phyloP scores from a whole-genome alignment of 2,888 invertebrate species.

The Drosophila antonietae region DNA sequence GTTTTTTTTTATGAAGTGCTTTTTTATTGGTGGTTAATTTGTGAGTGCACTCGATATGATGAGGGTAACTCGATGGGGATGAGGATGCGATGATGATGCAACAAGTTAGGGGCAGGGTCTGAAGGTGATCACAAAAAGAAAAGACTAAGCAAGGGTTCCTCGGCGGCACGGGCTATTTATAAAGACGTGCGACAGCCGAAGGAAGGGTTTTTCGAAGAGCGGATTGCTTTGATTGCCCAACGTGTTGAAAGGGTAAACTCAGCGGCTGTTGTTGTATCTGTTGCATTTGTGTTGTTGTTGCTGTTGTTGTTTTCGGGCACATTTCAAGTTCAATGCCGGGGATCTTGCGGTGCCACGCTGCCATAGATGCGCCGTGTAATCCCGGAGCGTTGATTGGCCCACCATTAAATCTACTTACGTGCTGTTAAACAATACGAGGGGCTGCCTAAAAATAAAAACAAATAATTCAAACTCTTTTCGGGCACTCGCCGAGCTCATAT shows the following conservation, averaged over 20 bases:
- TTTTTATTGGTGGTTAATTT: conserved; percentile 82
- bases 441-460: conserved; percentile 66
- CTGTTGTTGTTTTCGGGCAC: conserved; percentile 35
- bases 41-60: conserved; percentile 69
- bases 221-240: conserved; percentile 56
- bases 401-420: conserved; percentile 29
- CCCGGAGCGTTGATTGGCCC: conserved; percentile 67
- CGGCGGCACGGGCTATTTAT: conserved; percentile 48
- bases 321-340: conserved; percentile 79
- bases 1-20: conserved; percentile 75
- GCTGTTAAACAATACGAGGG: conserved; percentile 28
- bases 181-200: conserved; percentile 40
- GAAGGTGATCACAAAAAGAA: conserved; percentile 18
- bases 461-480: conserved; percentile 68
- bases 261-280: conserved; percentile 15
- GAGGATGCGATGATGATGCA: conserved; percentile 54
- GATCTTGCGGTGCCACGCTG: conserved; percentile 75
- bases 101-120: conserved; percentile 43
- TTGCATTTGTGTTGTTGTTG: conserved; percentile 12
- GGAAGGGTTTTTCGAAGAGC: conserved; percentile 44
- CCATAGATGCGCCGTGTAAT: conserved; percentile 54
- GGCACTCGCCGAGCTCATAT: conserved; percentile 43
- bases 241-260: conserved; percentile 68
- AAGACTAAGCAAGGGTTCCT: conserved; percentile 58
- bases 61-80: conserved; percentile 65